Evolutionary conservation across 2,113 vertebrate genomes (phyloP).

Genomic region (Thalassarche chlororhynchos): DNA sequence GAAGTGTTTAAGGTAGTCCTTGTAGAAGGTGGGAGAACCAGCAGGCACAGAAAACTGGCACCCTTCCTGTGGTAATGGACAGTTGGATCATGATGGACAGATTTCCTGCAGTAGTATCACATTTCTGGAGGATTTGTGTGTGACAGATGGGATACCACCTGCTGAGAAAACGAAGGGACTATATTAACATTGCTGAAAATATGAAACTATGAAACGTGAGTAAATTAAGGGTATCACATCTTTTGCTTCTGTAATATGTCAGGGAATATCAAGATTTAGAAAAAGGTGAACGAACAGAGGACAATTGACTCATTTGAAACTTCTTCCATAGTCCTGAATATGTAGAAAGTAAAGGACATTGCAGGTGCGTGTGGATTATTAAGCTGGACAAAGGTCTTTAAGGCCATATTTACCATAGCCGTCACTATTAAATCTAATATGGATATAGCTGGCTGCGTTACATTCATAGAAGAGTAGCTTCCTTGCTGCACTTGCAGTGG

Average conservation of each 20-base stretch:
- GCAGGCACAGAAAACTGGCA: background rate
- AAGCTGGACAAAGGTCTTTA: background rate
- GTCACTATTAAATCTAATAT: background rate
- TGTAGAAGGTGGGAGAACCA: background rate
- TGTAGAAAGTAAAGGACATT: background rate
- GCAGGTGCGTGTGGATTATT: background rate
- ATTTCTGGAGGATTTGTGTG: background rate
- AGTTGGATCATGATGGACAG: background rate
- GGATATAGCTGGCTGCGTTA: background rate
- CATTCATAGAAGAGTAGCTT: background rate
- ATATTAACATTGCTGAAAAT: background rate
- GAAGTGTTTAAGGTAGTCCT: background rate
- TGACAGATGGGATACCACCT: background rate
- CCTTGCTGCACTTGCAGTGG: background rate
- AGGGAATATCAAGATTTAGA: background rate
- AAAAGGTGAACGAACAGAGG: background rate
- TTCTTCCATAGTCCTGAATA: background rate
- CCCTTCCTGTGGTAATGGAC: background rate
- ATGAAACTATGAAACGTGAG: background rate
- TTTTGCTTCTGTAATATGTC: background rate
- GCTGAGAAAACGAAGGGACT: background rate
- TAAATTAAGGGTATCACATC: background rate
- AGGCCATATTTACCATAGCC: background rate
- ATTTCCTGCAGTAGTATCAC: background rate
- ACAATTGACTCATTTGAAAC: background rate